Base-by-base conservation (phyloP, 2,113 vertebrate genomes). In the Gasterosteus nipponicus region DNA sequence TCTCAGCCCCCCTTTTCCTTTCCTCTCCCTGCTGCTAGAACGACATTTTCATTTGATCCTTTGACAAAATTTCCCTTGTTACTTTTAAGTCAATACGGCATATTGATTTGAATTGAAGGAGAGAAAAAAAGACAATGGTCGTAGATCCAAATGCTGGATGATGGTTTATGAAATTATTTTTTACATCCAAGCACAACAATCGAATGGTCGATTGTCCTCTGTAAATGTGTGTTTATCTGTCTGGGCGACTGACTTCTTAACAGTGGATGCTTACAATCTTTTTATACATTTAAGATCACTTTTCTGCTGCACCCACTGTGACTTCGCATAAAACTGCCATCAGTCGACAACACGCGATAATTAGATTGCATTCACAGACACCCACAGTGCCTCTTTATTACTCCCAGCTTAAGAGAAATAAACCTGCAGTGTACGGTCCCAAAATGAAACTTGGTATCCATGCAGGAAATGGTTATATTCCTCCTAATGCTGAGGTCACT, bases 311-410 rank as follows among this genome's bases (percentile, higher is more conserved):
- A 51, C 35, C 59, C 33, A 35, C 29, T 62, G 57, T 64, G 66
- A 44, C 67, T 75, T 69, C 6, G 42, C 51, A 64, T 82, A 56
- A 60, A 46, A 69, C 62, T 78, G 77, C 79, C 85, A 85, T 80
- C 57, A 53, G 64, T 64, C 74, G 39, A 53, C 22, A 47, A 15
- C 18, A 10, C 64, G 46, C 72, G 38, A 61, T 68, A 68, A 82
- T 67, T 81, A 16, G 59, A 69, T 72, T 71, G 49, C 39, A 63
- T 71, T 33, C 80, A 54, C 60, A 68, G 1, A 66, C 62, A 59
- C 19, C 29, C 22, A 70, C n/a, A 7, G 10, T 73, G 42, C 18
- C 11, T 7, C n/a, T 10, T 10, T 31, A 11, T 49, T 68, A 35
- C 39, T 59, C 42, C 19, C 41, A 18, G 18, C 59, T 33, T 31